Evolutionary conservation across 1,140 invertebrate species (phyloP).

Genomic region (Latrodectus geometricus): DNA sequence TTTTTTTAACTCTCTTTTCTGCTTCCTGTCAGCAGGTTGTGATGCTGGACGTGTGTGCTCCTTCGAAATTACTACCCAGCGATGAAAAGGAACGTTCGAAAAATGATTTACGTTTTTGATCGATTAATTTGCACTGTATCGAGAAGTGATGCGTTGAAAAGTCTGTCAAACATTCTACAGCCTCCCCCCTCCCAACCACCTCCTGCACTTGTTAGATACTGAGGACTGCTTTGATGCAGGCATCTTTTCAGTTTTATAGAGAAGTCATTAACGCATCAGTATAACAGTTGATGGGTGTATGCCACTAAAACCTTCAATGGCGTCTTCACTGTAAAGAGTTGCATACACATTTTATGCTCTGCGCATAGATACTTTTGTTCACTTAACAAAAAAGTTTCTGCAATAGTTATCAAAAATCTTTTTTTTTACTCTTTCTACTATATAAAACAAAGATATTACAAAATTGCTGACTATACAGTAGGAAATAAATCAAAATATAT

Average conservation of each 20-base stretch:
- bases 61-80: constrained; percentile 13
- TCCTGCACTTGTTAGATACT: not conserved
- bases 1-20: not conserved
- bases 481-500: too few relatives aligned
- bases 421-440: too few relatives aligned
- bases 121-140: constrained; percentile 37
- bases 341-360: too few relatives aligned
- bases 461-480: too few relatives aligned
- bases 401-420: too few relatives aligned
- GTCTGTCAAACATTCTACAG: not conserved
- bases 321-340: too few relatives aligned
- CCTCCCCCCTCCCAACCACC: not conserved
- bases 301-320: too few relatives aligned
- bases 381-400: too few relatives aligned
- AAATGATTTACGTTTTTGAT: constrained; percentile 50
- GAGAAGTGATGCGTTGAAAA: not conserved
- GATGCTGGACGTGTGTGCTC: not conserved
- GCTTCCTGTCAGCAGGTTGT: not conserved
- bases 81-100: constrained; percentile 12
- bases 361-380: too few relatives aligned
- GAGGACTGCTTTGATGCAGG: too few relatives aligned
- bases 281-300: too few relatives aligned
- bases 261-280: not conserved
- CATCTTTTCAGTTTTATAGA: not conserved
- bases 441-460: too few relatives aligned